Evolutionary conservation across 2,113 vertebrate species (phyloP).

Genomic region (Barnardius zonarius): DNA sequence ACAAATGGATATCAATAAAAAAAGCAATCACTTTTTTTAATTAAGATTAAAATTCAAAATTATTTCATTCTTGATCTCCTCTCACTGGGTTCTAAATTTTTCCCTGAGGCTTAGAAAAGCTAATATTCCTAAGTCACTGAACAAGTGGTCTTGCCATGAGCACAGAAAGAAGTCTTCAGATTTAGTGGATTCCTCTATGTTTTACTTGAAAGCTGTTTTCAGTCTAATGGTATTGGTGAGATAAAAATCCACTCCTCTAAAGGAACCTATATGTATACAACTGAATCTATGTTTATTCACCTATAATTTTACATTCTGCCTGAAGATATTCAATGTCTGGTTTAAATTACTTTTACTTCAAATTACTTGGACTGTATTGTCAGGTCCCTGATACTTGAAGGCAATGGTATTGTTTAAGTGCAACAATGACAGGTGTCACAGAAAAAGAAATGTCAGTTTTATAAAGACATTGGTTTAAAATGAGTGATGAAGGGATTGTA

Average conservation of each 20-base stretch:
- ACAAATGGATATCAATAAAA: neutral
- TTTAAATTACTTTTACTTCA: neutral
- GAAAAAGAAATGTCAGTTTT: neutral
- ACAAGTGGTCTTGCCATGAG: neutral
- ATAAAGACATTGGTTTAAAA: neutral
- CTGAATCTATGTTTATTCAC: neutral
- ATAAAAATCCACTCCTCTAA: neutral
- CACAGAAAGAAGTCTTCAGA: neutral
- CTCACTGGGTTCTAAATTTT: neutral
- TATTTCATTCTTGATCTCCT: neutral
- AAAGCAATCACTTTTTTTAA: neutral
- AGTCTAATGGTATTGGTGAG: neutral
- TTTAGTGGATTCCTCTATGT: neutral
- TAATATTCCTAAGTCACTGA: neutral
- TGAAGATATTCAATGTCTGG: neutral
- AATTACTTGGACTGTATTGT: neutral
- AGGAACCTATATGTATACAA: neutral
- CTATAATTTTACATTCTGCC: neutral
- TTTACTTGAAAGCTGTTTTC: neutral
- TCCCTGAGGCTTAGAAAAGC: neutral
- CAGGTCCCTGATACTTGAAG: neutral
- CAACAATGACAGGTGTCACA: neutral
- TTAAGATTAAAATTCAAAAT: neutral
- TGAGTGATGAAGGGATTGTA: neutral
- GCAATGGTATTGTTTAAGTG: neutral